phyloP scores from a whole-genome alignment of 2,797 vertebrate species.

The Paedocypris micromegethes region DNA sequence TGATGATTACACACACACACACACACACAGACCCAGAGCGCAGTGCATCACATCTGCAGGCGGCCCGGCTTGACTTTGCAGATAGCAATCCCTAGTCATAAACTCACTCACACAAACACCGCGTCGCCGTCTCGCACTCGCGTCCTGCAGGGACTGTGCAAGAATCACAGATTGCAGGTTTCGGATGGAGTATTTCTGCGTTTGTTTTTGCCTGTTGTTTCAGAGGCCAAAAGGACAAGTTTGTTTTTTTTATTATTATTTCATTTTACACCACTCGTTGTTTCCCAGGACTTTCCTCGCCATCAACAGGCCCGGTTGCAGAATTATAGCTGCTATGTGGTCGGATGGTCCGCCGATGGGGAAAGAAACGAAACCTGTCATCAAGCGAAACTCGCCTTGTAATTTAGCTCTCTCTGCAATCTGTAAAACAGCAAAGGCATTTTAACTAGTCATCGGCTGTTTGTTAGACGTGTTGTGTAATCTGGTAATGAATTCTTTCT shows the following conservation, averaged over 20 bases:
- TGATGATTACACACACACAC: conserved; percentile 74
- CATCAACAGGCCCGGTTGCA: conserved; percentile 12
- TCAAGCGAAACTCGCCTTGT: conserved; percentile 26
- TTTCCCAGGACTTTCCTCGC: conserved; percentile 31
- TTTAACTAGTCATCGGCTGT: conserved; percentile 20
- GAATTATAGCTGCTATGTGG: conserved; percentile 28
- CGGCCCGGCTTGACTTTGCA: conserved; percentile 43
- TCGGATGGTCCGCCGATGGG: conserved; percentile 15
- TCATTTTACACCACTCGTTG: background rate
- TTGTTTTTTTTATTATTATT: no score
- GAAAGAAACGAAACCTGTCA: conserved; percentile 26
- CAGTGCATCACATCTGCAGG: conserved; percentile 45
- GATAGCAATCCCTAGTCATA: conserved; percentile 50
- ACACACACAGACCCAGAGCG: conserved; percentile 38
- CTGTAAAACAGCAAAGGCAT: conserved; percentile 31
- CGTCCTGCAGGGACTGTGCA: conserved; percentile 46
- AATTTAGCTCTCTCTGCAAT: conserved; percentile 32
- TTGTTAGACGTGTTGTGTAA: conserved; percentile 15
- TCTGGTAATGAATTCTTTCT: conserved; percentile 19
- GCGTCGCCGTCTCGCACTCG: conserved; percentile 15
- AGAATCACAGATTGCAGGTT: conserved; percentile 45
- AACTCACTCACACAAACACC: conserved; percentile 32
- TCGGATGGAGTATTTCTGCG: conserved; percentile 39
- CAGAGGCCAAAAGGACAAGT: conserved; percentile 12
- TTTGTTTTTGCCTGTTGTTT: conserved; percentile 23